A percentile compares a stretch with the other conserved stretches of the same genome.
Conservation (phyloP, 2,888 invertebrate species). For the Campaea margaritaria region DNA sequence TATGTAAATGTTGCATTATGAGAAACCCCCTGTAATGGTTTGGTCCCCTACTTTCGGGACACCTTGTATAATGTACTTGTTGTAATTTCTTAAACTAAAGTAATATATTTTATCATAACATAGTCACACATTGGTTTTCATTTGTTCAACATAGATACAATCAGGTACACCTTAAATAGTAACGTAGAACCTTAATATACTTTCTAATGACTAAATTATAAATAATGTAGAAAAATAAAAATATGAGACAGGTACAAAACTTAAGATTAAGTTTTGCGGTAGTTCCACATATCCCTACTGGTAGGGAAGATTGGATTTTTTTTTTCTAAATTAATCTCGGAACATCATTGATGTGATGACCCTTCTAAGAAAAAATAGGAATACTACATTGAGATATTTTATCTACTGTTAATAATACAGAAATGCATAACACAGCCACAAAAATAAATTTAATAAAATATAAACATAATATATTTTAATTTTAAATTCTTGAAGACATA, state of each 20-base stretch:
- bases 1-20: not conserved
- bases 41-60: too few species aligned
- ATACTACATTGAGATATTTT: conserved; percentile 13
- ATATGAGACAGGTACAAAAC: conserved; percentile 20
- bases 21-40: not conserved
- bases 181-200: conserved; percentile 13
- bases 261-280: conserved; percentile 3
- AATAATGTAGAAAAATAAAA: conserved; percentile 21
- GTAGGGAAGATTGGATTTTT: too few species aligned
- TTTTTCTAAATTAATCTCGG: conserved; percentile 14
- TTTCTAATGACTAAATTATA: conserved; percentile 11
- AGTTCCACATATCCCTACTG: too few species aligned
- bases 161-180: conserved; percentile 27
- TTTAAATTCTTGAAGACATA: too few species aligned
- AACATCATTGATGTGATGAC: conserved; percentile 22
- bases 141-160: conserved; percentile 20
- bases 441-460: conserved; percentile 23
- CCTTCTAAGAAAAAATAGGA: conserved; percentile 13
- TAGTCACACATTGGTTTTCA: conserved; percentile 9
- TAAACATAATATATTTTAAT: not conserved
- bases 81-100: not conserved
- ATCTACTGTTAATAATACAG: conserved; percentile 6
- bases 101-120: not conserved
- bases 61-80: too few species aligned
- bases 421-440: conserved; percentile 52